Evolutionary conservation across 1,140 invertebrate species (phyloP), one percentile per base, ranked within the genome.

Genomic region (Ectropis grisescens): DNA sequence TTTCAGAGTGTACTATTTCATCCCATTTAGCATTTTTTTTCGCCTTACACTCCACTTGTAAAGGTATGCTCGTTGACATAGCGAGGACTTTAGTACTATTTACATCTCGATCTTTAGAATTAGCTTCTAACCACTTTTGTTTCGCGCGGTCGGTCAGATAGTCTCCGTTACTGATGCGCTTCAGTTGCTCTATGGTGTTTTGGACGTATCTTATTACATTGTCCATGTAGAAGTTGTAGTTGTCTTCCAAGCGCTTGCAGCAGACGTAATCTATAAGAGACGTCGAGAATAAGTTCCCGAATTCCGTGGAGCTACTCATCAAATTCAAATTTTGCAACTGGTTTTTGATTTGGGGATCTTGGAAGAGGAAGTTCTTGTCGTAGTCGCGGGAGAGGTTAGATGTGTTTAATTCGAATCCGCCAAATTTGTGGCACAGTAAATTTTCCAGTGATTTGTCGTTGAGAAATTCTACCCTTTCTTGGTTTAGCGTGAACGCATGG

Each of bases 121-220:
- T 43, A 1, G 53, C 50, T 47, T 69, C 57, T 19, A 29, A 59
- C 76, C 76, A 79, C 39, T 74, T 79, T 23, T 71, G 53, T 39
- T 65, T 79, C 9, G 58, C 71, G 49, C 37, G 69, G 1, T 75
- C 68, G n/a, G 71, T 76, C 33, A 81, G 60, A 36, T 74, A 81
- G 39, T 81, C 76, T 2, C 76, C 76, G 24, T 81, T 76, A 35
- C 74, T 76, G 7, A 81, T 79, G 11, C 71, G 70, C 32, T 69
- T 81, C 4, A 81, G 37, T 31, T 81, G 71, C 10, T 79, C 71
- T 10, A 81, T 76, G 6, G 68, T 79, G 37, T 70, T 49, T 30
- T 72, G 55, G 0, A 75, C 74, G 29, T 76, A 67, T 42, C 34
- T 43, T 16, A 81, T 75, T n/a, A 81, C 54, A 23, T 64, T 79